Evolutionary conservation across 2,797 vertebrate species (phyloP).

Genomic region (Phoxinus dragarum): DNA sequence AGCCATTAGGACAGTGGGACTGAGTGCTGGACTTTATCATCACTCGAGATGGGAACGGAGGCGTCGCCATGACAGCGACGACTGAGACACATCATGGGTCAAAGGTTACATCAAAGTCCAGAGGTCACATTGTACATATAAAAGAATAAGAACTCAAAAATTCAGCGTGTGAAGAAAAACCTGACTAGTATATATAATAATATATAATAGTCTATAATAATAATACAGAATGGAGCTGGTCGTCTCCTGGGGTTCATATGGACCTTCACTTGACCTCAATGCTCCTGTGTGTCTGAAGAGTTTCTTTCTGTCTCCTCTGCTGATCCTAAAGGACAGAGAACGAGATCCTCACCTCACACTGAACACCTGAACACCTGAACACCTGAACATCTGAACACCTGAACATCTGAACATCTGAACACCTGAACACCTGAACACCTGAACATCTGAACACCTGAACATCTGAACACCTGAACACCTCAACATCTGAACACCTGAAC

Average conservation of each 20-base stretch:
- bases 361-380: too few species aligned
- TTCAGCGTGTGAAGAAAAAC: background rate
- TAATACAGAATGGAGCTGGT: background rate
- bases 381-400: background rate
- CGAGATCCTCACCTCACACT: background rate
- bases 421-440: background rate
- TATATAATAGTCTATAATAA: background rate
- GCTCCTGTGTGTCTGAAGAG: constrained; percentile 57
- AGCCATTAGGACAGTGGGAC: constrained; percentile 37
- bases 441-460: background rate
- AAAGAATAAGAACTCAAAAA: background rate
- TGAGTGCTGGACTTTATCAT: background rate
- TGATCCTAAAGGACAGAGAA: constrained; percentile 54
- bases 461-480: background rate
- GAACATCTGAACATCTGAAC: background rate
- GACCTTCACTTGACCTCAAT: constrained; percentile 68
- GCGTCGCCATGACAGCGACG: background rate
- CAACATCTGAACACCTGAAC: background rate
- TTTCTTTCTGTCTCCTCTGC: constrained; percentile 14
- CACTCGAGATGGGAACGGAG: background rate
- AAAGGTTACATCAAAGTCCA: background rate
- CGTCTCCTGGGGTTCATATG: constrained; percentile 19
- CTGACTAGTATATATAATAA: background rate
- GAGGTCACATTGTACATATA: background rate
- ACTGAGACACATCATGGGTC: background rate